phyloP scores from a whole-genome alignment of 2,888 invertebrate species.

The Dorcus hopei region DNA sequence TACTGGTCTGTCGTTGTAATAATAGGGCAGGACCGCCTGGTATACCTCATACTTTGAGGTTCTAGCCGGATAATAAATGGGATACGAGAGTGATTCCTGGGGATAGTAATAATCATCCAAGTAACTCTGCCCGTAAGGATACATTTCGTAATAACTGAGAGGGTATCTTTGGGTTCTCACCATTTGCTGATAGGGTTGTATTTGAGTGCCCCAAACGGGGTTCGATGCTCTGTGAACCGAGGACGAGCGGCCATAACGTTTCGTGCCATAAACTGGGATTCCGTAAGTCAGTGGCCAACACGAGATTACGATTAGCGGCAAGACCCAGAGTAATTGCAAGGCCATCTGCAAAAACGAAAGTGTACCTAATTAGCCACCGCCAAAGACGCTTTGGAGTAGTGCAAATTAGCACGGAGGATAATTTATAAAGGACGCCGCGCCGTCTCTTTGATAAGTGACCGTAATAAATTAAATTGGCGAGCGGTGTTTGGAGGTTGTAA shows the following conservation, averaged over 20 bases:
- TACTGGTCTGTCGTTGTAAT: constrained; percentile 44
- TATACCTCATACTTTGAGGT: constrained; percentile 51
- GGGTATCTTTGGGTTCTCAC: constrained; percentile 51
- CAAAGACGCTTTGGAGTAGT: neutral
- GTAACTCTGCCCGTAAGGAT: constrained; percentile 53
- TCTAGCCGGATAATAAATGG: constrained; percentile 47
- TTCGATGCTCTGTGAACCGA: constrained; percentile 19
- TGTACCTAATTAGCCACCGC: neutral
- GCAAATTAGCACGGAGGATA: neutral
- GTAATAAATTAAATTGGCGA: too few relatives aligned
- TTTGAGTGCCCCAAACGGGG: constrained; percentile 30
- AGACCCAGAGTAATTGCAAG: constrained; percentile 35
- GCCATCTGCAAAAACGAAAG: constrained; percentile 36
- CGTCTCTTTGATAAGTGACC: constrained; percentile 2
- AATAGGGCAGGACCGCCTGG: constrained; percentile 50
- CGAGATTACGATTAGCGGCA: constrained; percentile 40
- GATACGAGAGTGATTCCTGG: constrained; percentile 37
- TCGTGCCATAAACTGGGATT: constrained; percentile 47
- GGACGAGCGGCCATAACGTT: constrained; percentile 42
- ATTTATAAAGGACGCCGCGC: neutral
- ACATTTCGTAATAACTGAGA: constrained; percentile 48
- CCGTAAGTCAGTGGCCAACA: constrained; percentile 33
- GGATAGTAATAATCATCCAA: constrained; percentile 53
- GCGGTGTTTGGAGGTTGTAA: too few relatives aligned
- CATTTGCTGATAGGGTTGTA: constrained; percentile 36